Percentiles rank a stretch among this genome's conserved stretches.
Conservation (phyloP, 2,113 vertebrate genomes). For the rat (Rattus norvegicus) region DNA sequence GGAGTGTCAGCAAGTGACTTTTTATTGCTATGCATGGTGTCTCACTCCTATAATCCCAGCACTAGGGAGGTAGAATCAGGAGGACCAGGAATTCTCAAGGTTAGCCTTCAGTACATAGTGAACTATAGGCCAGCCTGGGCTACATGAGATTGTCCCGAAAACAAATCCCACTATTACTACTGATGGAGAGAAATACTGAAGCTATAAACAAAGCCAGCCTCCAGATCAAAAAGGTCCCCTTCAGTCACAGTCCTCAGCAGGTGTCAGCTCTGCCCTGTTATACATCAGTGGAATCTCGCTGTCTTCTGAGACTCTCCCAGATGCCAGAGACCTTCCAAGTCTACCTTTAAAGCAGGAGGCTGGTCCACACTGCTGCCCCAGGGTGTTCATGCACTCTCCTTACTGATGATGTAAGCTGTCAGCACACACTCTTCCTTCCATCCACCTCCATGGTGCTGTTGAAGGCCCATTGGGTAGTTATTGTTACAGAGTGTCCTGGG, state of each 20-base stretch:
- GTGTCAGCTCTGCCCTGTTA: not conserved
- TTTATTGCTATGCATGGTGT: not conserved
- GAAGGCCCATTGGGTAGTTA: not conserved
- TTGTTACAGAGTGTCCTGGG: not conserved
- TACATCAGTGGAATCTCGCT: not conserved
- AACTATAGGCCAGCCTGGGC: not conserved
- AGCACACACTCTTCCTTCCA: not conserved
- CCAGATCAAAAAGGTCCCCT: not conserved
- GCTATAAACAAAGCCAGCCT: not conserved
- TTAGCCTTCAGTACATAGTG: not conserved
- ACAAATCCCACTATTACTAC: not conserved
- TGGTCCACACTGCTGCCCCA: not conserved
- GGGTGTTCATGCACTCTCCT: not conserved
- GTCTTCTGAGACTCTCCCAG: not conserved
- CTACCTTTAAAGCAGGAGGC: not conserved
- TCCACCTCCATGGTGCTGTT: not conserved
- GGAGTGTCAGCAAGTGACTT: not conserved
- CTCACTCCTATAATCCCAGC: not conserved
- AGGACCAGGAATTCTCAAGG: not conserved
- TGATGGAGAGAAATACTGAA: not conserved
- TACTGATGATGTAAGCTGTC: not conserved
- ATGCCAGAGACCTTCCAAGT: not conserved
- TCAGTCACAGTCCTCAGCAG: not conserved
- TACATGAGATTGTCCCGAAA: not conserved
- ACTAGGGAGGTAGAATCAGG: not conserved